Evolutionary conservation across 1,140 invertebrate species (phyloP).

Genomic region (Papilio glaucus): DNA sequence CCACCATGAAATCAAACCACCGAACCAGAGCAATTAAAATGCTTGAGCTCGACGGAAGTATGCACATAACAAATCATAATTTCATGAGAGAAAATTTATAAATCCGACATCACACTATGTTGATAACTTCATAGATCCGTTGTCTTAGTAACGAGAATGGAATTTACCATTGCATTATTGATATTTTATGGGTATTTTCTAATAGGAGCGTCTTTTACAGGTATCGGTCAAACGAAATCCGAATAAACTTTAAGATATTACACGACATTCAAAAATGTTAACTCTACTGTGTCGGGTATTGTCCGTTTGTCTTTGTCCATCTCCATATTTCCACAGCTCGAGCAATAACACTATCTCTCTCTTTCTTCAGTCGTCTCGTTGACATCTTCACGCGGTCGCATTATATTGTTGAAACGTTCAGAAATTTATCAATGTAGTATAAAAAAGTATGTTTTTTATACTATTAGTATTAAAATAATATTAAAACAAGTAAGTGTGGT

Average conservation of each 20-base stretch:
- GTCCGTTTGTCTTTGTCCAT: not conserved
- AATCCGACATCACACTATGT: not conserved
- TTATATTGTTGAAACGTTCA: constrained; percentile 15
- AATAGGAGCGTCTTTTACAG: constrained; percentile 68
- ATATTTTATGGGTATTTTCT: constrained; percentile 64
- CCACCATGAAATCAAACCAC: constrained; percentile 65
- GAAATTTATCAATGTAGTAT: not conserved
- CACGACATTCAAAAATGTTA: not conserved
- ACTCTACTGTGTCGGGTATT: not conserved
- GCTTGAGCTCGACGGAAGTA: constrained; percentile 59
- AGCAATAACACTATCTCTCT: constrained; percentile 26
- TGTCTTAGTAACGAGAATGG: constrained; percentile 34
- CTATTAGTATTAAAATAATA: not conserved
- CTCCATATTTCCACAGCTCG: not conserved
- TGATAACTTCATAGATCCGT: constrained; percentile 3
- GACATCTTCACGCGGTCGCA: constrained; percentile 8
- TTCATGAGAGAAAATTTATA: constrained; percentile 11
- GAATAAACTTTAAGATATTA: constrained; percentile 17
- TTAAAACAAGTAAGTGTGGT: not conserved
- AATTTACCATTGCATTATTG: constrained; percentile 70
- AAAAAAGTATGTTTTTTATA: constrained; percentile 2
- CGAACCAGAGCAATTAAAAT: constrained; percentile 76
- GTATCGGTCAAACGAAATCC: constrained; percentile 63
- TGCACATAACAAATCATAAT: constrained; percentile 48
- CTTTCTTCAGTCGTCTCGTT: not conserved